These are phyloP conservation scores for Turdus rufiventris DNA, from an alignment of 2,113 vertebrate genomes.

Conservation along the genomic window DNA sequence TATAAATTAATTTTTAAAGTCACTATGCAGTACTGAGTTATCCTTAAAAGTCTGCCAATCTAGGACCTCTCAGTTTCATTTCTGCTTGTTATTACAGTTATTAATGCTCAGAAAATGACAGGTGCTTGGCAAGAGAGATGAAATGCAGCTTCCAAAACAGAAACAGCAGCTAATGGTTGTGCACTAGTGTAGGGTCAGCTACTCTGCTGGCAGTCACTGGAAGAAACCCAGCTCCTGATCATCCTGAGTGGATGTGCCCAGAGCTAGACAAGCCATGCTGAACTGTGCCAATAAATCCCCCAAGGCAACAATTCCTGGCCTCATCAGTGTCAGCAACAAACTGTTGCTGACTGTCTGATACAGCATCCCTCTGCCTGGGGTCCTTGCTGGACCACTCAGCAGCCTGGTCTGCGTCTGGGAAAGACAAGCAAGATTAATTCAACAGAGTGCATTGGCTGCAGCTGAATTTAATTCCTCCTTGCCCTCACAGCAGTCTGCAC, in stretches of 20 bases:
- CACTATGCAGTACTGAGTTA: neutral
- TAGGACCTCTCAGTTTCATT: neutral
- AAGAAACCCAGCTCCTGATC: neutral
- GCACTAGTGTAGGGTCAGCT: neutral
- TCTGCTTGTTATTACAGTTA: constrained; percentile 31
- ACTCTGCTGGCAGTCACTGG: neutral
- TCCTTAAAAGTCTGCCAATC: constrained; percentile 18
- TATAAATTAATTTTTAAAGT: constrained; percentile 43
- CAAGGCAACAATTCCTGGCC: neutral
- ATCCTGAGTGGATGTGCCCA: neutral
- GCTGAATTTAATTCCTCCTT: neutral
- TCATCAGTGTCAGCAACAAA: neutral
- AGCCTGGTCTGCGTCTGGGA: fast-evolving
- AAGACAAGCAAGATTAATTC: neutral
- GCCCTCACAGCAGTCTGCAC: neutral
- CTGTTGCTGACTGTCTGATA: neutral
- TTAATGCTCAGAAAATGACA: constrained; percentile 31
- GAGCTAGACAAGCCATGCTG: neutral
- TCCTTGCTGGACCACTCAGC: neutral
- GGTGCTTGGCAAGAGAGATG: neutral
- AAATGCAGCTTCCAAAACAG: neutral
- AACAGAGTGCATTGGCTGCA: neutral
- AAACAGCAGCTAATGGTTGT: neutral
- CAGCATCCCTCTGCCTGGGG: neutral
- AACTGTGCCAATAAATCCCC: neutral